Evolutionary conservation across 1,140 invertebrate genomes (phyloP).

Genomic region (Anthonomus grandis): DNA sequence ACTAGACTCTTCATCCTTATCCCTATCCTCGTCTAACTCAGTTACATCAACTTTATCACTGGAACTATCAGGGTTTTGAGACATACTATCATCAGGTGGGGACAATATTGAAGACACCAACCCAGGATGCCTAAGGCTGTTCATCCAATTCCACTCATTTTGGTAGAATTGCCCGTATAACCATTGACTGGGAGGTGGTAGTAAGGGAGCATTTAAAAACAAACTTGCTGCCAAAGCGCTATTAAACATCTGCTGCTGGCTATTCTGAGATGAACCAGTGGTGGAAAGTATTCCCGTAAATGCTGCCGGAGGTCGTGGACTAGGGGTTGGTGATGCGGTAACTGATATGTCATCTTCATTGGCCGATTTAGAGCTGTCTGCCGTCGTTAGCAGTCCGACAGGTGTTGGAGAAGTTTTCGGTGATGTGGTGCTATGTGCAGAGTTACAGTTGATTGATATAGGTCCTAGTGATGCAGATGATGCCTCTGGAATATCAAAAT

Average conservation of each 20-base stretch:
- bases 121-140: constrained; percentile 51
- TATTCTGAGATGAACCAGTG: constrained; percentile 40
- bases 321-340: constrained; percentile 59
- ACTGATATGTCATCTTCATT: constrained; percentile 65
- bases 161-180: constrained; percentile 67
- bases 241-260: constrained; percentile 55
- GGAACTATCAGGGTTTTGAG: constrained; percentile 46
- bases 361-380: constrained; percentile 49
- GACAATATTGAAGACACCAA: constrained; percentile 48
- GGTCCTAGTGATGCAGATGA: constrained; percentile 44
- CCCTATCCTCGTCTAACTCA: constrained; percentile 35
- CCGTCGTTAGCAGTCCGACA: constrained; percentile 49
- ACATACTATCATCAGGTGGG: constrained; percentile 46
- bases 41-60: constrained; percentile 38
- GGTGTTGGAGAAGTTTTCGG: constrained; percentile 53
- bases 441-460: constrained; percentile 47
- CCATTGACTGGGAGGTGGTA: constrained; percentile 71
- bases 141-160: constrained; percentile 61
- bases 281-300: constrained; percentile 51
- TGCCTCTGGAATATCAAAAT: constrained; percentile 37
- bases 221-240: constrained; percentile 65
- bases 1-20: constrained; percentile 13
- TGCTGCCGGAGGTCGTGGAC: constrained; percentile 49
- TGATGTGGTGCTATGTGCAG: constrained; percentile 61
- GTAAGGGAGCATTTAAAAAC: constrained; percentile 65